phyloP scores from a whole-genome alignment of 92 coral and sea anemone species.

The Micromussa lordhowensis region DNA sequence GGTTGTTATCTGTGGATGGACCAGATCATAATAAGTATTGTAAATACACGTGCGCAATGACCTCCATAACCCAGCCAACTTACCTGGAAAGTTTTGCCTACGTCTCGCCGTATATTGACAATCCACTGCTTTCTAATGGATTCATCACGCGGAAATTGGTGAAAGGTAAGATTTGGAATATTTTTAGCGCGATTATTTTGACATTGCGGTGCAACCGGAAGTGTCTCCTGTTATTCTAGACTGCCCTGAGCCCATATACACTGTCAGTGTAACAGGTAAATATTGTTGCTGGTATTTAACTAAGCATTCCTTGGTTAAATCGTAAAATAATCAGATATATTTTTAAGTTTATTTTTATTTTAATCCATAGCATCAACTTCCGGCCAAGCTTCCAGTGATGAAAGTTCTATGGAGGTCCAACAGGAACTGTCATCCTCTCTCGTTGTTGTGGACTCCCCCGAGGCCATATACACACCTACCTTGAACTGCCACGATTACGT shows the following conservation, averaged over 20 bases:
- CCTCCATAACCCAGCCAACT: too few relatives aligned
- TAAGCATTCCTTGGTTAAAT: constrained; percentile 28
- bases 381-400: constrained; percentile 13
- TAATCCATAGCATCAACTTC: constrained; percentile 25
- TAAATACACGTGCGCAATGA: too few relatives aligned
- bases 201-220: constrained; percentile 18
- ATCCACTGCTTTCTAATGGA: too few relatives aligned
- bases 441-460: constrained; percentile 33
- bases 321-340: constrained; percentile 27
- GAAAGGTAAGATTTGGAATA: too few relatives aligned
- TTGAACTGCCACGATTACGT: neutral
- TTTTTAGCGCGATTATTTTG: too few relatives aligned
- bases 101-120: too few relatives aligned
- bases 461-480: neutral
- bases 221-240: constrained; percentile 32
- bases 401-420: constrained; percentile 18
- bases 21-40: too few relatives aligned
- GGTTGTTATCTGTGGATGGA: too few relatives aligned
- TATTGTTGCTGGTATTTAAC: constrained; percentile 27
- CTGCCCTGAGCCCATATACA: neutral
- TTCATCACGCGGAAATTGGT: too few relatives aligned
- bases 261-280: neutral
- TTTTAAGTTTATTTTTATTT: constrained; percentile 1
- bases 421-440: constrained; percentile 21
- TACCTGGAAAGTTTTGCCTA: too few relatives aligned